Conservation (phyloP, 2,113 vertebrate species). For the Amia ocellicauda region DNA sequence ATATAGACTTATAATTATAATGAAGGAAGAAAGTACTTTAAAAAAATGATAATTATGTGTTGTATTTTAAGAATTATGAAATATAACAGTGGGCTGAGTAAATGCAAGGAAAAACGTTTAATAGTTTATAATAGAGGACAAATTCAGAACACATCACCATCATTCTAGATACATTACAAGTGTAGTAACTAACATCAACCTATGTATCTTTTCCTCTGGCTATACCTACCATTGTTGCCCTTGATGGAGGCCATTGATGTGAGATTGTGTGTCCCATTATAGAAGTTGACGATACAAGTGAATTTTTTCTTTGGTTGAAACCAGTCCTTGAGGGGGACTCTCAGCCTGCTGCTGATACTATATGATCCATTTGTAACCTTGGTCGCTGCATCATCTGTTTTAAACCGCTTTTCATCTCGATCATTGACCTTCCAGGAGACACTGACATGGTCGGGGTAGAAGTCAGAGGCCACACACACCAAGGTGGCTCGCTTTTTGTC, state of each 20-base stretch:
- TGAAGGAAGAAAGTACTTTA: no score
- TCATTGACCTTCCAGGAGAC: constrained; percentile 66
- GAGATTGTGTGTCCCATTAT: background rate
- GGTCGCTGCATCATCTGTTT: constrained; percentile 52
- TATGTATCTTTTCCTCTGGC: background rate
- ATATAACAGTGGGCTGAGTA: no score
- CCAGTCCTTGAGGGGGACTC: constrained; percentile 56
- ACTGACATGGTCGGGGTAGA: constrained; percentile 81
- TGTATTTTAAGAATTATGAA: no score
- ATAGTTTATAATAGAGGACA: no score
- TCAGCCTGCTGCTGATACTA: constrained; percentile 75
- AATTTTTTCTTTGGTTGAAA: constrained; percentile 44
- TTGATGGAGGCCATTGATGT: constrained; percentile 8
- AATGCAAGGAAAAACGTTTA: no score
- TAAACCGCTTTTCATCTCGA: constrained; percentile 14
- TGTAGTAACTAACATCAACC: no score
- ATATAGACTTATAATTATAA: no score
- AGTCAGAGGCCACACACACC: constrained; percentile 73
- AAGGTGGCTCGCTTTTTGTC: constrained; percentile 64
- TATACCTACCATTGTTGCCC: background rate
- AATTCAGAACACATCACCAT: no score
- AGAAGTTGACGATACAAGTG: constrained; percentile 63
- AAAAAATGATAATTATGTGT: no score
- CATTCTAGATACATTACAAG: no score
- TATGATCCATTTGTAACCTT: background rate